A percentile compares a stretch with the other conserved stretches of the same genome.
phyloP scores from a whole-genome alignment of 2,113 vertebrate genomes.

The Ranitomeya imitator region DNA sequence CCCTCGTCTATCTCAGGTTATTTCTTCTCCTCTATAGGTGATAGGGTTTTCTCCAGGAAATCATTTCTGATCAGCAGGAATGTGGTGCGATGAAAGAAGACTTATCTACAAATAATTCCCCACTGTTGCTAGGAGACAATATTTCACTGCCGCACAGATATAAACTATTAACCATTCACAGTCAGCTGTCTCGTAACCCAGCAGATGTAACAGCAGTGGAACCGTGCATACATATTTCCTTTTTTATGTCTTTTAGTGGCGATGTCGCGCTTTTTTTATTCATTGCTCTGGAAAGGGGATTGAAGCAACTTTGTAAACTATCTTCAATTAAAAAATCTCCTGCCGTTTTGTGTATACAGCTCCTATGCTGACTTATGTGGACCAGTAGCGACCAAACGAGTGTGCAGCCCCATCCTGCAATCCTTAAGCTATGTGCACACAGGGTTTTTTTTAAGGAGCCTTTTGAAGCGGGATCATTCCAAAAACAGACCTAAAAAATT shows the following conservation, averaged over 20 bases:
- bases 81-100: not conserved
- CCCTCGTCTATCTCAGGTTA: not conserved
- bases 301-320: no score
- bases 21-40: not conserved
- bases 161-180: slow-evolving; percentile 11
- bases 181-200: not conserved
- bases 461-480: no score
- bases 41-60: slow-evolving; percentile 20
- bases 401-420: no score
- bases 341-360: no score
- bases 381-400: no score
- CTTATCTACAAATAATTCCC: slow-evolving; percentile 11
- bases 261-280: not conserved
- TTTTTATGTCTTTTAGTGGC: not conserved
- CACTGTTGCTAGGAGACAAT: slow-evolving; percentile 43
- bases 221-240: not conserved
- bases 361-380: no score
- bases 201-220: not conserved
- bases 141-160: not conserved
- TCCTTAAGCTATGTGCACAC: no score
- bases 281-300: no score
- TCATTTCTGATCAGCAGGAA: slow-evolving; percentile 29
- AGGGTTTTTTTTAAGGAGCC: no score
- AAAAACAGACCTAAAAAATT: no score
- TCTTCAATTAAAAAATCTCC: no score